phyloP scores from a whole-genome alignment of 2,797 vertebrate species.

The Ctenopoma multispine region DNA sequence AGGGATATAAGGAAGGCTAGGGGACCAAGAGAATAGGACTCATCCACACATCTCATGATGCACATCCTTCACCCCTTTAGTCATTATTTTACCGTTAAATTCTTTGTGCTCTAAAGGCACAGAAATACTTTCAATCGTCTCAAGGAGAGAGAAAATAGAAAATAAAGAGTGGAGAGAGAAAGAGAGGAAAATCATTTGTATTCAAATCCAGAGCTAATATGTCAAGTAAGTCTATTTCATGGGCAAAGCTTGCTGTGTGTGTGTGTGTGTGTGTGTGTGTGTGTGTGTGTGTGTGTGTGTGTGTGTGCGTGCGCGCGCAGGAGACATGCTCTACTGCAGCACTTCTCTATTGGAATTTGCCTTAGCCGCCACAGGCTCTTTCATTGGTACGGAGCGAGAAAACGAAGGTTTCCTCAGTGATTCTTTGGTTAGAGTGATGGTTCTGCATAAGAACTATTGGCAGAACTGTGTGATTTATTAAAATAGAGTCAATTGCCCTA shows the following conservation, averaged over 20 bases:
- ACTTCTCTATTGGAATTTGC: slow-evolving; percentile 26
- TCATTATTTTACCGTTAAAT: slow-evolving; percentile 53
- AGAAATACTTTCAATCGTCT: slow-evolving; percentile 32
- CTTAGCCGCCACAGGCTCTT: slow-evolving; percentile 33
- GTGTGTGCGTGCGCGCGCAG: slow-evolving; percentile 14
- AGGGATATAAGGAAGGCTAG: slow-evolving; percentile 21
- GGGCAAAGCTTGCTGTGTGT: slow-evolving; percentile 38
- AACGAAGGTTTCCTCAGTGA: slow-evolving; percentile 27
- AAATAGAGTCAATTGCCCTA: not conserved
- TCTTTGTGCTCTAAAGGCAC: slow-evolving; percentile 34
- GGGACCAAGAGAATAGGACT: slow-evolving; percentile 9
- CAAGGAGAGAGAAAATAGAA: slow-evolving; percentile 24
- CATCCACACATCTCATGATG: slow-evolving; percentile 22
- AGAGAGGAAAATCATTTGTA: slow-evolving; percentile 67
- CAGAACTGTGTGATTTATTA: slow-evolving; percentile 3
- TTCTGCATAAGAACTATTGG: not conserved
- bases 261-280: slow-evolving; percentile 12
- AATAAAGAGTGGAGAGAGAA: slow-evolving; percentile 15
- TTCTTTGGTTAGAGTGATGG: slow-evolving; percentile 2
- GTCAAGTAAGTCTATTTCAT: slow-evolving; percentile 71
- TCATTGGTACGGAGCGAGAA: slow-evolving; percentile 31
- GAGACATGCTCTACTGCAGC: slow-evolving; percentile 56
- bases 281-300: slow-evolving; percentile 5
- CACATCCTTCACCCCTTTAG: slow-evolving; percentile 2
- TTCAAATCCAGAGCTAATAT: slow-evolving; percentile 78